Percentiles rank a stretch among this genome's conserved stretches.
Conservation (phyloP, 2,888 invertebrate genomes). For the Caenorhabditis imperialis region DNA sequence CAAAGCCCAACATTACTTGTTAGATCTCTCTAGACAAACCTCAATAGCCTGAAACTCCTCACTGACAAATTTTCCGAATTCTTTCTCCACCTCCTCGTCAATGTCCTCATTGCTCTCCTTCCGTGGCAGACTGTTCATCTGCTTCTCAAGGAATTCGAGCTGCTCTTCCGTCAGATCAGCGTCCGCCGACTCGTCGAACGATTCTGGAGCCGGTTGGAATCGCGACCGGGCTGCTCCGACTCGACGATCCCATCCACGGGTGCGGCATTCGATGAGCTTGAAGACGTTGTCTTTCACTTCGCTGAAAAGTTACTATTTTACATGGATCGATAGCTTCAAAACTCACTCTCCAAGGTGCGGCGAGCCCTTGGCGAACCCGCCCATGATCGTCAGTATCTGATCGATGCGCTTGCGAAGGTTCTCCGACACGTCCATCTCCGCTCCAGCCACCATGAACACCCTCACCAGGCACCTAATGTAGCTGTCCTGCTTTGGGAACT, state of each 20-base stretch:
- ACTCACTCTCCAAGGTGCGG: conserved; percentile 46
- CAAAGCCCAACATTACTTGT: neutral
- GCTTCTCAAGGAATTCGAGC: conserved; percentile 49
- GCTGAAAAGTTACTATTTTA: conserved; percentile 13
- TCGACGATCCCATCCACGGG: conserved; percentile 54
- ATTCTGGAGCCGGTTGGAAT: conserved; percentile 7
- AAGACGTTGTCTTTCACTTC: conserved; percentile 51
- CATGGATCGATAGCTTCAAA: neutral
- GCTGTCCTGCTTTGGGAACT: conserved; percentile 30
- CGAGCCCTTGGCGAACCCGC: conserved; percentile 49
- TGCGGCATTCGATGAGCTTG: conserved; percentile 49
- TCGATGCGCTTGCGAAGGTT: conserved; percentile 12
- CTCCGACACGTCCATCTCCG: conserved; percentile 39
- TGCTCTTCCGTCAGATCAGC: conserved; percentile 58
- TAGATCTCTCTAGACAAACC: conserved; percentile 2
- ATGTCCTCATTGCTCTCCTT: conserved; percentile 46
- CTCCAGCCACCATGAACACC: conserved; percentile 43
- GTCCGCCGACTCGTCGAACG: conserved; percentile 34
- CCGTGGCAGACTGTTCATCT: conserved; percentile 52
- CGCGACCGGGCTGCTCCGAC: neutral
- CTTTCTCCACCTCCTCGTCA: conserved; percentile 67
- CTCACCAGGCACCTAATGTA: conserved; percentile 40
- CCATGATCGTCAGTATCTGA: conserved; percentile 53
- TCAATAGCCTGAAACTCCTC: conserved; percentile 47
- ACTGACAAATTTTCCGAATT: conserved; percentile 59